Conservation (phyloP, 2,113 vertebrate species). For the Nymphicus hollandicus region DNA sequence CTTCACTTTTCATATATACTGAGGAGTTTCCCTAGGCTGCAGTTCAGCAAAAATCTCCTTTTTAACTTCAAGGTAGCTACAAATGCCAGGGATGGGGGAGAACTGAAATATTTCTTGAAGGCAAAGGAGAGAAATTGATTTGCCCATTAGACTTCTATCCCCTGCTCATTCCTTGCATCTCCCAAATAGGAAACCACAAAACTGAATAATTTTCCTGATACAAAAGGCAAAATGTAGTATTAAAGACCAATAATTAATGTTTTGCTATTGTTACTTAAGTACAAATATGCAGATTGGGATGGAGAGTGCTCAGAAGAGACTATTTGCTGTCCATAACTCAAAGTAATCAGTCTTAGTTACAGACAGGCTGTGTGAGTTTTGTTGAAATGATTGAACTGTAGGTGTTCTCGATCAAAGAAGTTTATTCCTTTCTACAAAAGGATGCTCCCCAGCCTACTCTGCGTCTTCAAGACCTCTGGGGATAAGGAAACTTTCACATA, state of each 20-base stretch:
- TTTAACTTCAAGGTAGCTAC: not conserved
- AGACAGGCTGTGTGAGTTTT: not conserved
- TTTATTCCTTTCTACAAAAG: not conserved
- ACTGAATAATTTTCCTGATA: not conserved
- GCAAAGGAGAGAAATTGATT: not conserved
- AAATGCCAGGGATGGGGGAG: not conserved
- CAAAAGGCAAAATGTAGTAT: not conserved
- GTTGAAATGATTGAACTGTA: not conserved
- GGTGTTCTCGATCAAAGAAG: not conserved
- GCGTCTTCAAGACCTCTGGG: not conserved
- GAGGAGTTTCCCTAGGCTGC: not conserved
- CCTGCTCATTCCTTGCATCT: not conserved
- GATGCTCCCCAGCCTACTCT: not conserved
- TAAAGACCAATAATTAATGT: not conserved
- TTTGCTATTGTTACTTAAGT: not conserved
- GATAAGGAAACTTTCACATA: not conserved
- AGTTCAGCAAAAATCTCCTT: not conserved
- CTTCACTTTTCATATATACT: not conserved
- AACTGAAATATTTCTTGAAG: not conserved
- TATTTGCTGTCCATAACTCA: not conserved
- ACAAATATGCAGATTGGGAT: not conserved
- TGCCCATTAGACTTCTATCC: not conserved
- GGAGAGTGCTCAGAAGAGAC: not conserved
- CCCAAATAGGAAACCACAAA: not conserved
- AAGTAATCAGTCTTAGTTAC: not conserved